phyloP scores from a whole-genome alignment of 2,888 invertebrate genomes.

The Eurois occulta region DNA sequence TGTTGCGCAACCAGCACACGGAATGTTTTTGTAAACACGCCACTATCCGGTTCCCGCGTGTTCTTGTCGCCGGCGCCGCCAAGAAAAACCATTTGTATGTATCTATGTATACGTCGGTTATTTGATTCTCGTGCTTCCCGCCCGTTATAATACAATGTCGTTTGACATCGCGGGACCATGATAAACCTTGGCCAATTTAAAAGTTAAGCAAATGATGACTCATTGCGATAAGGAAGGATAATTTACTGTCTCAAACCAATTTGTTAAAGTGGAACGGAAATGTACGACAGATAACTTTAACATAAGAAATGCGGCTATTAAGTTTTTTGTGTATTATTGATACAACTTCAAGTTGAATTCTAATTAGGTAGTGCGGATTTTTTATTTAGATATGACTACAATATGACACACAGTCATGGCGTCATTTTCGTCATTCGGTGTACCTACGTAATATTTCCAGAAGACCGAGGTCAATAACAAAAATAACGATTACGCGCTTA shows the following conservation, averaged over 20 bases:
- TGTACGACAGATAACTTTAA: slow-evolving; percentile 36
- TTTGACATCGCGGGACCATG: slow-evolving; percentile 24
- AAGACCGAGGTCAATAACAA: slow-evolving; percentile 65
- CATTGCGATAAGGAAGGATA: slow-evolving; percentile 37
- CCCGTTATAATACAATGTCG: slow-evolving; percentile 24
- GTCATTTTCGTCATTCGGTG: slow-evolving; percentile 50
- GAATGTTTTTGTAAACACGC: slow-evolving; percentile 83
- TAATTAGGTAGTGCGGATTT: slow-evolving; percentile 37
- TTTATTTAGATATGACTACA: slow-evolving; percentile 69
- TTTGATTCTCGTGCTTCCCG: slow-evolving; percentile 46
- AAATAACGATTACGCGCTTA: slow-evolving; percentile 70
- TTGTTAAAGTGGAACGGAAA: slow-evolving; percentile 55
- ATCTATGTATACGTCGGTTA: slow-evolving; percentile 33
- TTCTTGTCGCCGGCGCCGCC: slow-evolving; percentile 42
- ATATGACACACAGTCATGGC: slow-evolving; percentile 63
- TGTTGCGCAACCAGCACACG: slow-evolving; percentile 77
- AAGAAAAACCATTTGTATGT: slow-evolving; percentile 45
- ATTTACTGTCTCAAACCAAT: slow-evolving; percentile 48
- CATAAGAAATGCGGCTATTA: slow-evolving; percentile 5
- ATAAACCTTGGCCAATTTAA: slow-evolving; percentile 47
- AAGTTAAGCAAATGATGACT: slow-evolving; percentile 38
- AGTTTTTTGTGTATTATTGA: slow-evolving; percentile 19
- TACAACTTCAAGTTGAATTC: slow-evolving; percentile 19
- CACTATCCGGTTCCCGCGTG: slow-evolving; percentile 69
- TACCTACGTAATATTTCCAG: slow-evolving; percentile 63